phyloP scores from a whole-genome alignment of 1,140 invertebrate species.

The Dendrolimus punctatus region DNA sequence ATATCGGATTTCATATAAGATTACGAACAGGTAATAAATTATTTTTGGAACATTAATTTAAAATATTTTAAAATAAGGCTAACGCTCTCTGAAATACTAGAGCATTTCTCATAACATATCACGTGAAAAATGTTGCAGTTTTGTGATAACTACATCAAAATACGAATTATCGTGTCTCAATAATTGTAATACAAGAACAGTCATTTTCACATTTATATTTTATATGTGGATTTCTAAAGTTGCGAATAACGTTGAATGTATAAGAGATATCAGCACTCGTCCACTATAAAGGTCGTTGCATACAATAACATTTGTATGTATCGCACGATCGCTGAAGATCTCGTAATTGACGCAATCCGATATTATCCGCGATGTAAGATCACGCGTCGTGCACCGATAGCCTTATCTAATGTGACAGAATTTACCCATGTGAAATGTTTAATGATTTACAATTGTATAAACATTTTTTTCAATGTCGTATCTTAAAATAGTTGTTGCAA shows the following conservation, averaged over 20 bases:
- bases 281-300: slow-evolving; percentile 43
- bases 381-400: slow-evolving; percentile 45
- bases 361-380: slow-evolving; percentile 62
- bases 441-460: slow-evolving; percentile 54
- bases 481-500: background rate
- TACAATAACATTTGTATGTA: slow-evolving; percentile 58
- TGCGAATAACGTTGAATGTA: too few species aligned
- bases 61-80: too few species aligned
- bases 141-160: too few species aligned
- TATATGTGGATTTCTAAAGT: too few species aligned
- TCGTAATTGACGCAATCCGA: slow-evolving; percentile 66
- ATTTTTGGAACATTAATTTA: too few species aligned
- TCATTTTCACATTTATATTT: too few species aligned
- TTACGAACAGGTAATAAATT: too few species aligned
- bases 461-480: slow-evolving; percentile 28
- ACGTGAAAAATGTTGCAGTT: too few species aligned
- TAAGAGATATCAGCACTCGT: background rate
- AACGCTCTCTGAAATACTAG: too few species aligned
- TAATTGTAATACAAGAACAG: too few species aligned
- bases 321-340: slow-evolving; percentile 50
- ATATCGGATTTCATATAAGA: background rate
- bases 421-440: slow-evolving; percentile 45
- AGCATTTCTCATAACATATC: too few species aligned
- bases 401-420: slow-evolving; percentile 47
- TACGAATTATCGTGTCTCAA: too few species aligned